Conservation (phyloP, 2,113 vertebrate genomes). For the Lampris incognitus region DNA sequence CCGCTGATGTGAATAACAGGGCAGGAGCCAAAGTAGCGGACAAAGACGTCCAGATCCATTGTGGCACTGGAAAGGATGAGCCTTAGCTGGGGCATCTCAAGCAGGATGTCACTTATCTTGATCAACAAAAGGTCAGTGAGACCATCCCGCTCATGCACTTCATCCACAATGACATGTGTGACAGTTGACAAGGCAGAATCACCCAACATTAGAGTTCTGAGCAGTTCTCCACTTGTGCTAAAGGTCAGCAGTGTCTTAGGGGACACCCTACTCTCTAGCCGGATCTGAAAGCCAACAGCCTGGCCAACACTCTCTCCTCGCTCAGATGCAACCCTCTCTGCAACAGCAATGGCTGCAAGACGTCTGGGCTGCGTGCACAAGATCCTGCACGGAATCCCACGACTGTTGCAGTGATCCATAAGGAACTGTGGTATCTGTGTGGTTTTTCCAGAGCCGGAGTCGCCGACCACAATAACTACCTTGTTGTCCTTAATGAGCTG, state of each 20-base stretch:
- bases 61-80: slow-evolving; percentile 94
- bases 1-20: slow-evolving; percentile 92
- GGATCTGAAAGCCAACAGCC: slow-evolving; percentile 94
- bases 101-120: slow-evolving; percentile 90
- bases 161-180: slow-evolving; percentile 97
- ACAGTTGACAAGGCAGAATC: slow-evolving; percentile 87
- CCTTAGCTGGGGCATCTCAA: slow-evolving; percentile 86
- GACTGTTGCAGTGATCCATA: slow-evolving; percentile 89
- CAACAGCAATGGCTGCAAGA: slow-evolving; percentile 91
- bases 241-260: slow-evolving; percentile 95
- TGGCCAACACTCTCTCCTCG: slow-evolving; percentile 92
- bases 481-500: slow-evolving; percentile 88
- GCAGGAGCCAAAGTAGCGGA: slow-evolving; percentile 91
- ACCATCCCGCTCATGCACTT: slow-evolving; percentile 95
- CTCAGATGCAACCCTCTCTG: slow-evolving; percentile 95
- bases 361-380: slow-evolving; percentile 96
- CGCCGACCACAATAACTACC: slow-evolving; percentile 92
- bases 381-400: slow-evolving; percentile 88
- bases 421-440: slow-evolving; percentile 99
- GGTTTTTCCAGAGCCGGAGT: slow-evolving; percentile 97
- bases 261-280: slow-evolving; percentile 96
- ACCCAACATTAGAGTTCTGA: slow-evolving; percentile 93
- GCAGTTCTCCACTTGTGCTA: slow-evolving; percentile 93
- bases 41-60: slow-evolving; percentile 90
- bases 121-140: slow-evolving; percentile 96